A percentile compares a stretch with the other conserved stretches of the same genome.
phyloP scores from a whole-genome alignment of 2,888 invertebrate genomes.

The Cerceris ruficornis region DNA sequence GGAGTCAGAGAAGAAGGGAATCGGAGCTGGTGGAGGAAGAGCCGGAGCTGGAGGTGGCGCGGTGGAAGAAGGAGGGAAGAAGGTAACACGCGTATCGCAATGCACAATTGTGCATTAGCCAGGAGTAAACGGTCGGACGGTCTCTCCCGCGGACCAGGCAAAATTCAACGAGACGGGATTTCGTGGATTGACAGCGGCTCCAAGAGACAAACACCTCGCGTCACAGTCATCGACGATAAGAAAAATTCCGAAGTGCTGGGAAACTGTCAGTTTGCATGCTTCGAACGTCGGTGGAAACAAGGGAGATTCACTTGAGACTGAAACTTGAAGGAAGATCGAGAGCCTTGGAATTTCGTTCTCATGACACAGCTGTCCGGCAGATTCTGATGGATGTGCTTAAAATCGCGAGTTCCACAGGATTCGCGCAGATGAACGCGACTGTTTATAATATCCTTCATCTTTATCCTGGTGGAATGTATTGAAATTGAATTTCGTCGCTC shows the following conservation, averaged over 20 bases:
- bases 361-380: too few relatives aligned
- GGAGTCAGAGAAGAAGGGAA: slow-evolving; percentile 34
- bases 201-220: neutral
- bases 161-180: slow-evolving; percentile 24
- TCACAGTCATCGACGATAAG: neutral
- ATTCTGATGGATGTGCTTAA: too few relatives aligned
- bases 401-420: too few relatives aligned
- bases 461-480: too few relatives aligned
- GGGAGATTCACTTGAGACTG: too few relatives aligned
- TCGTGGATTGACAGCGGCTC: neutral
- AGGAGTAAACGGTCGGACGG: slow-evolving; percentile 62
- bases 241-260: neutral
- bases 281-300: neutral
- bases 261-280: slow-evolving; percentile 8
- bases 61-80: slow-evolving; percentile 62
- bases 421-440: too few relatives aligned
- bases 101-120: slow-evolving; percentile 71
- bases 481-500: too few relatives aligned
- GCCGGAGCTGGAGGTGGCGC: slow-evolving; percentile 49
- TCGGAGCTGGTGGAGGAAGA: slow-evolving; percentile 48
- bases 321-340: too few relatives aligned
- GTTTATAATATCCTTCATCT: too few relatives aligned
- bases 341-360: too few relatives aligned
- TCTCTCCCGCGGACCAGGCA: slow-evolving; percentile 54
- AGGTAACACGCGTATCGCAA: slow-evolving; percentile 62